Conservation (phyloP, 2,113 vertebrate species). For the Procavia capensis region DNA sequence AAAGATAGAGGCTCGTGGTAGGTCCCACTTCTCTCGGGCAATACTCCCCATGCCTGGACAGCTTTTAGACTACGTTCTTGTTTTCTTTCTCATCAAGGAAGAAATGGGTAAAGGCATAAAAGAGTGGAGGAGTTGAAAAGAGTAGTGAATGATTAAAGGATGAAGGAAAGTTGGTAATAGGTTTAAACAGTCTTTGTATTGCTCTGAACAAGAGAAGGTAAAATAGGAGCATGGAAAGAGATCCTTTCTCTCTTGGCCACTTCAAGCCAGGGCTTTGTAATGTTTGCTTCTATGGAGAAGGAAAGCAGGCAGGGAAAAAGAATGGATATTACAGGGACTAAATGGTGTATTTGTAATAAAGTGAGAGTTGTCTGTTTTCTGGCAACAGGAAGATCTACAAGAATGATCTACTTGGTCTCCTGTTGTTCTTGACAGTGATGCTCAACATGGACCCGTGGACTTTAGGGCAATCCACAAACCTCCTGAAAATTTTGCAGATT, state of each 20-base stretch:
- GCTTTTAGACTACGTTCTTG: not conserved
- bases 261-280: not conserved
- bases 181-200: not conserved
- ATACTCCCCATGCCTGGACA: rapidly evolving
- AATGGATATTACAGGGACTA: not conserved
- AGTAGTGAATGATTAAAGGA: not conserved
- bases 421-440: not conserved
- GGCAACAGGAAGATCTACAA: not conserved
- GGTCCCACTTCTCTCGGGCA: not conserved
- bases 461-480: not conserved
- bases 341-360: too few species aligned
- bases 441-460: not conserved
- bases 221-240: not conserved
- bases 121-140: not conserved
- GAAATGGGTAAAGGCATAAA: not conserved
- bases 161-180: not conserved
- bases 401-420: not conserved
- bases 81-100: not conserved
- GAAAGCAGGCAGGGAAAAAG: not conserved
- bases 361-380: not conserved
- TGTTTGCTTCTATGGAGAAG: not conserved
- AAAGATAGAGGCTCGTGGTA: not conserved
- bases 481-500: not conserved
- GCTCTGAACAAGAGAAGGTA: not conserved
- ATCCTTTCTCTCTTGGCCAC: not conserved